Conservation (phyloP, 2,888 invertebrate genomes). For the Sussaba pulchella region DNA sequence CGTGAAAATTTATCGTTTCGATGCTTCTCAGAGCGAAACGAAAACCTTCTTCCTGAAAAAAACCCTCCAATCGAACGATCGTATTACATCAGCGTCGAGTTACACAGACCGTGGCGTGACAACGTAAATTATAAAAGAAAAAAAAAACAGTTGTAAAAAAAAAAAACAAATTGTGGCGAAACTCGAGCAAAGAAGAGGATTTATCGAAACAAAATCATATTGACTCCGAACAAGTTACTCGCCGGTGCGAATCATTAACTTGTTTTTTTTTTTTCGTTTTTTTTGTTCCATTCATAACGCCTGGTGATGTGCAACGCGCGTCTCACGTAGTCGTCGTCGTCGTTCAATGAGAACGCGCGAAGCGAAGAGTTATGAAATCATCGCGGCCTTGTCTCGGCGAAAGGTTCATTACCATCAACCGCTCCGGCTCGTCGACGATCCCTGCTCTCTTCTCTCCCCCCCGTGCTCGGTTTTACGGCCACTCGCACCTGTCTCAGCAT, state of each 20-base stretch:
- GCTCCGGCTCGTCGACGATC: constrained; percentile 58
- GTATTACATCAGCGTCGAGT: constrained; percentile 41
- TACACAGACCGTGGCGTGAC: not conserved
- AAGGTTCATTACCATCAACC: constrained; percentile 84
- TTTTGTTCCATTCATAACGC: not conserved
- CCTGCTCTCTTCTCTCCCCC: not conserved
- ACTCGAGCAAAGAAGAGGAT: no score
- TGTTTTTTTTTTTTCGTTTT: no score
- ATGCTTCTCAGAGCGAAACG: no score
- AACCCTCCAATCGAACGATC: constrained; percentile 16
- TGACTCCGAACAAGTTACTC: no score
- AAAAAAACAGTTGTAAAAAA: constrained; percentile 15
- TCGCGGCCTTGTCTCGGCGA: constrained; percentile 81
- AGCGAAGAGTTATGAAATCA: constrained; percentile 79
- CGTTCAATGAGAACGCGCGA: constrained; percentile 47
- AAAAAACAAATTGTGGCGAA: constrained; percentile 35
- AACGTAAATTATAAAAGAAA: no score
- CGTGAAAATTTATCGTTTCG: not conserved
- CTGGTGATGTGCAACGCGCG: not conserved
- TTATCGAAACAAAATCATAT: no score
- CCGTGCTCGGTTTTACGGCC: constrained; percentile 19
- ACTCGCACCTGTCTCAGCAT: not conserved
- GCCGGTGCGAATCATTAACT: not conserved
- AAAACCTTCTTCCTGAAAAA: constrained; percentile 52
- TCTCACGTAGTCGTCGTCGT: not conserved